phyloP scores from a whole-genome alignment of 2,113 vertebrate genomes.

The Melanerpes formicivorus region DNA sequence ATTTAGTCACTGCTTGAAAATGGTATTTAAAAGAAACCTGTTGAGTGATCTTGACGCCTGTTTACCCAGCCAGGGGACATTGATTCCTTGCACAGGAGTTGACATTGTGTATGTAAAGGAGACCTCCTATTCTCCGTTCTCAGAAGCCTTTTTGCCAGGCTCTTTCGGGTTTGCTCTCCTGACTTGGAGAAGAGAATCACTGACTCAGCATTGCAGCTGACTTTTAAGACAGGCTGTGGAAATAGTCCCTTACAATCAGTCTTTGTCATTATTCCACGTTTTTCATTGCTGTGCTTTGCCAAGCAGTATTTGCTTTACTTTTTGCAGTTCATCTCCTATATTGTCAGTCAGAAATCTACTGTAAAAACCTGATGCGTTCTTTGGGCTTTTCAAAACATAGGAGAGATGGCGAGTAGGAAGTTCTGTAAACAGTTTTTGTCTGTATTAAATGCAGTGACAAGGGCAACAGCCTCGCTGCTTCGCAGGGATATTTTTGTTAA shows the following conservation, averaged over 20 bases:
- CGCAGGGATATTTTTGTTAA: not conserved
- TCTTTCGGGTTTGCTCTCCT: not conserved
- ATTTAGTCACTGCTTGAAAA: not conserved
- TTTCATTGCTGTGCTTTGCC: not conserved
- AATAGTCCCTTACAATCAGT: not conserved
- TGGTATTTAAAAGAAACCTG: not conserved
- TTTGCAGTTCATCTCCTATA: not conserved
- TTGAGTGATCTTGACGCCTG: not conserved
- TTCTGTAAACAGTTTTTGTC: not conserved
- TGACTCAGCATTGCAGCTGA: conserved; percentile 23
- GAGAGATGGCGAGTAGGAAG: not conserved
- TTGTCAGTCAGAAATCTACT: not conserved
- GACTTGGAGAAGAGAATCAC: not conserved
- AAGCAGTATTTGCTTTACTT: not conserved
- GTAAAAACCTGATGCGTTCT: not conserved
- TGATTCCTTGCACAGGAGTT: not conserved
- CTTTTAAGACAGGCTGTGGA: not conserved
- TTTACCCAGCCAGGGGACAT: not conserved
- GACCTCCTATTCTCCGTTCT: rapidly evolving
- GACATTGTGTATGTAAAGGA: not conserved
- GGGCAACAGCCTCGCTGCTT: not conserved
- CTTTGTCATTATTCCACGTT: not conserved
- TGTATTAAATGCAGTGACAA: not conserved
- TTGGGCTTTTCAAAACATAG: not conserved
- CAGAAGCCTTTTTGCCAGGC: not conserved